Evolutionary conservation across 2,888 invertebrate genomes (phyloP), one percentile per base, ranked within the genome.

Genomic region (Amphiduros pacificus): DNA sequence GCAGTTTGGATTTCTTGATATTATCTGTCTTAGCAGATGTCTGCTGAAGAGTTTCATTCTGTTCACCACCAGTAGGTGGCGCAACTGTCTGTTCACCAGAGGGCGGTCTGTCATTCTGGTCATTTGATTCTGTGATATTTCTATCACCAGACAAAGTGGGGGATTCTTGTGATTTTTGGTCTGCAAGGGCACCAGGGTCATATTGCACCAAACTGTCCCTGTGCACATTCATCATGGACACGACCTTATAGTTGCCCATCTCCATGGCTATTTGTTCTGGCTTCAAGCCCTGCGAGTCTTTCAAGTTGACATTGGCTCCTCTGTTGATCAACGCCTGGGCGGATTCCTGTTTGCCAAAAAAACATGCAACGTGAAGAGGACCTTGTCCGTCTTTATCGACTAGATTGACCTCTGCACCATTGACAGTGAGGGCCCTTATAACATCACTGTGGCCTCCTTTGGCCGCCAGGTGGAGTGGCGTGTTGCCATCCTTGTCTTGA

Each of bases 281-380:
- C n/a, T 24, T 14, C 24, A 31, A 24, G 31, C 22, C 11, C 14
- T 6, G 17, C 20, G 2, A 17, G 36, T 54, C 54, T 14, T 36
- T 28, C 1, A 54, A 3, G 1, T 28, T 31, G n/a, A 31, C 31
- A 22, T 54, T 36, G 9, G 54, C 54, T 17, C 36, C 26, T 3
- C 54, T 3, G 24, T 54, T 54, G n/a, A 54, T 20, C 5, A 54
- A 36, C 3, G 36, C 31, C 54, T 54, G 54, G 11, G 32, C 31
- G 14, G 36, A 14, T 17, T 54, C 9, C 6, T 28, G 24, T 9
- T 36, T 17, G 17, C 54, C 54, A 54, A 32, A 31, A 36, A n/a
- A 54, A 32, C 54, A 54, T n/a, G 54, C 54, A 32, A 54, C 24
- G 32, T 54, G 54, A n/a, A 54, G 36, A 2, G 54, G 24, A 1